phyloP scores from a whole-genome alignment of 2,888 invertebrate species.

The Ochlodes sylvanus region DNA sequence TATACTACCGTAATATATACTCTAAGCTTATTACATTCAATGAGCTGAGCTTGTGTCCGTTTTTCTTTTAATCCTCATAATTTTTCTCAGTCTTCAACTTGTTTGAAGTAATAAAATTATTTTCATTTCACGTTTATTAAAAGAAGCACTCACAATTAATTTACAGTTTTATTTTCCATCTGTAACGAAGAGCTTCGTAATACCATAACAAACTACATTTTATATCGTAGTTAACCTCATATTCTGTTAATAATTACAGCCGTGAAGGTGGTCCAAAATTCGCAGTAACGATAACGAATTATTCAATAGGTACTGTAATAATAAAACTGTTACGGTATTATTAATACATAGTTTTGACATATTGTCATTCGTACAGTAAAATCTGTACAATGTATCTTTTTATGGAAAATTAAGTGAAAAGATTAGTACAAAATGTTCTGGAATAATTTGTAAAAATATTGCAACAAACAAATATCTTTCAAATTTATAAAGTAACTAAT shows the following conservation, averaged over 20 bases:
- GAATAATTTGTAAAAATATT: too few relatives aligned
- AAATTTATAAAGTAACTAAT: too few relatives aligned
- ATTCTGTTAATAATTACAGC: constrained; percentile 13
- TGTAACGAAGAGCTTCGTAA: not conserved
- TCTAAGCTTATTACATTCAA: not conserved
- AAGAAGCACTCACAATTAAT: not conserved
- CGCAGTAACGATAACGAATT: not conserved
- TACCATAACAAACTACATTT: constrained; percentile 5
- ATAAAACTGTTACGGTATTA: too few relatives aligned
- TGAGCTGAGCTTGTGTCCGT: not conserved
- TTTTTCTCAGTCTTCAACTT: not conserved
- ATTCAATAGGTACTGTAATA: not conserved
- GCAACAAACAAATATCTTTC: too few relatives aligned
- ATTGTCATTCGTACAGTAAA: too few relatives aligned
- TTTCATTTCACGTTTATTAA: not conserved
- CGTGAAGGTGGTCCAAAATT: constrained; percentile 22
- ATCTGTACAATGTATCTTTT: too few relatives aligned
- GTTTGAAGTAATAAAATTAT: not conserved
- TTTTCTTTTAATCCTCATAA: not conserved
- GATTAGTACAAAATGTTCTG: too few relatives aligned
- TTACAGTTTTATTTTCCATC: not conserved
- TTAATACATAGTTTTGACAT: too few relatives aligned
- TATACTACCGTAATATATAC: too few relatives aligned
- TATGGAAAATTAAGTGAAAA: too few relatives aligned
- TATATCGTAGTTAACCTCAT: constrained; percentile 19